Conservation (phyloP, 1,140 invertebrate species). For the Frieseomelitta varia region DNA sequence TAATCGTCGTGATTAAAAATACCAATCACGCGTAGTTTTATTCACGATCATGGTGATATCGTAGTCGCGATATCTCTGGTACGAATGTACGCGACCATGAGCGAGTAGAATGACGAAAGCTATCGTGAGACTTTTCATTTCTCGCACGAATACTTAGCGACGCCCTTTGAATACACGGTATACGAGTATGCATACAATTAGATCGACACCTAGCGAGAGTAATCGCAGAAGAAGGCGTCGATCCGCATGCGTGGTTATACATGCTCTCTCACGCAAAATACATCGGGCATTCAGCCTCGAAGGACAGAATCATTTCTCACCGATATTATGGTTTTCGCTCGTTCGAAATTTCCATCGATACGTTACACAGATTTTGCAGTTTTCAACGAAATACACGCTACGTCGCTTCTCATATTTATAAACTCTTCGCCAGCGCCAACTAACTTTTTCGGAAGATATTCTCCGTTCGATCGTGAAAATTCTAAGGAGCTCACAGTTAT, state of each 20-base stretch:
- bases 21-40: not conserved
- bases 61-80: not conserved
- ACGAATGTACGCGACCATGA: not conserved
- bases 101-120: not conserved
- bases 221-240: conserved; percentile 21
- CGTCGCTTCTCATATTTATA: not conserved
- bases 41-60: not conserved
- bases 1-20: conserved; percentile 36
- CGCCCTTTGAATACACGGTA: not conserved
- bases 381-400: not conserved
- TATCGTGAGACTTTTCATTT: conserved; percentile 31
- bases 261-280: not conserved
- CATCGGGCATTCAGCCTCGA: not conserved
- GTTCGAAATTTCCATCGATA: conserved; percentile 4
- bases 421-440: not conserved
- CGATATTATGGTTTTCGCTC: conserved; percentile 11
- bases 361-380: not conserved
- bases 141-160: not conserved
- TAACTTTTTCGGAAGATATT: not conserved
- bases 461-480: not conserved
- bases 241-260: not conserved
- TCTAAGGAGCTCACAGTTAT: too few species aligned
- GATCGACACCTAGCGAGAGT: conserved; percentile 22
- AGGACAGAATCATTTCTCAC: conserved; percentile 14
- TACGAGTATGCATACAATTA: conserved; percentile 28